Evolutionary conservation across 2,797 vertebrate genomes (phyloP), one percentile per base, ranked within the genome.

Genomic region (Acrossocheilus wenchowensis): DNA sequence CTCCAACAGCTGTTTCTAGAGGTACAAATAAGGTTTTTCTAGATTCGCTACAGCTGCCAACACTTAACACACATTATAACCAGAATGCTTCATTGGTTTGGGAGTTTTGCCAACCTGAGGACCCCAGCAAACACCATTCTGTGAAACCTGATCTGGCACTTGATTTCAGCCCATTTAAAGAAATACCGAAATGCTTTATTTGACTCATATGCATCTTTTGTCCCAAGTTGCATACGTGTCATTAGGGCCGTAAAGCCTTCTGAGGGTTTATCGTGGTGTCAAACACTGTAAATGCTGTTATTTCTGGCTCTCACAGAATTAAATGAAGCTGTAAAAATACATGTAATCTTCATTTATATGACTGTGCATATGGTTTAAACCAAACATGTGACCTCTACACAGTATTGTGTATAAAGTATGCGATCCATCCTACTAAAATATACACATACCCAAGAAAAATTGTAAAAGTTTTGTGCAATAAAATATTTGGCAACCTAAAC

Each of bases 41-140:
- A 36, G 66, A 39, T 26, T 43, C 1, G 41, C 34, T 72, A 52
- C 69, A 78, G 77, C 80, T 88, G 74, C 74, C 79, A 79, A 88
- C 73, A 50, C 68, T 48, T 48, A 34, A 84, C 26, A 26, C 43
- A 57, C 80, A 71, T 48, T 36, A 84, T 39, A 82, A 66, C 69
- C 30, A 78, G 43, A 87, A 36, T 23, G 66, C 11, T 36, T 85
- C 64, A 66, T 26, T 82, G 39, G 52, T 85, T 66, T 66, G 85
- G 43, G 64, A 69, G 80, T 26, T 81, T n/a, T 74, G 73, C 82
- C 78, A 72, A 52, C 39, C 19, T 77, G 39, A 80, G 41, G 81
- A 62, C 34, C 69, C 81, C 34, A 54, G 41, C 80, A 73, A 57
- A 54, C 79, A 60, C 39, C 41, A 54, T 48, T 43, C n/a, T 39